Evolutionary conservation across 2,113 vertebrate genomes (phyloP).

Genomic region (Mungos mungo): DNA sequence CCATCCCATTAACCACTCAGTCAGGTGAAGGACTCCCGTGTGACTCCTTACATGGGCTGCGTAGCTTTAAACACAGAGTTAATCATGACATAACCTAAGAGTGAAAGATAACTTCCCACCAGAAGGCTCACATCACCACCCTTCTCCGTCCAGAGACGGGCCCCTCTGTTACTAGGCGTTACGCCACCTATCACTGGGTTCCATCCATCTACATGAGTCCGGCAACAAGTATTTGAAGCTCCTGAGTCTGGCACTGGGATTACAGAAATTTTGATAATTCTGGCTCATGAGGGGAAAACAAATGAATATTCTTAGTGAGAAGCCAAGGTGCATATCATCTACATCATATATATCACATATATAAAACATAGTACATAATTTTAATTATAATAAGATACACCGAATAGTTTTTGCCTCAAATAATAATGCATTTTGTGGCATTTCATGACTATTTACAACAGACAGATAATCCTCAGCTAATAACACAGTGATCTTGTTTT

Average conservation of each 20-base stretch:
- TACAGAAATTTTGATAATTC: not conserved
- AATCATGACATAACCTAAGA: not conserved
- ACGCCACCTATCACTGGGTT: not conserved
- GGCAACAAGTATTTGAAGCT: not conserved
- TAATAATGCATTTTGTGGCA: not conserved
- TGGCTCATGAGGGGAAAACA: not conserved
- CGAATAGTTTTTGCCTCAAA: not conserved
- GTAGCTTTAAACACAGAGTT: not conserved
- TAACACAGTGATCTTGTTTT: conserved; percentile 27
- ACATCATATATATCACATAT: not conserved
- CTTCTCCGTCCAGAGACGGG: not conserved
- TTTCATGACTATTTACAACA: not conserved
- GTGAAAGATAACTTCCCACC: not conserved
- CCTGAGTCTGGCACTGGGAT: not conserved
- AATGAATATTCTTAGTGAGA: not conserved
- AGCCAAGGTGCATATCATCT: not conserved
- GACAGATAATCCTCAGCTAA: not conserved
- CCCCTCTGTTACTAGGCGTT: not conserved
- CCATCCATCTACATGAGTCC: not conserved
- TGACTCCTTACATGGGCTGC: not conserved
- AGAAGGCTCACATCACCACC: not conserved
- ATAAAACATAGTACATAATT: not conserved
- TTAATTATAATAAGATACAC: not conserved
- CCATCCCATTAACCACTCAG: not conserved
- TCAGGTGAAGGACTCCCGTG: not conserved